phyloP scores from a whole-genome alignment of 2,888 invertebrate genomes.

The Alitta virens region DNA sequence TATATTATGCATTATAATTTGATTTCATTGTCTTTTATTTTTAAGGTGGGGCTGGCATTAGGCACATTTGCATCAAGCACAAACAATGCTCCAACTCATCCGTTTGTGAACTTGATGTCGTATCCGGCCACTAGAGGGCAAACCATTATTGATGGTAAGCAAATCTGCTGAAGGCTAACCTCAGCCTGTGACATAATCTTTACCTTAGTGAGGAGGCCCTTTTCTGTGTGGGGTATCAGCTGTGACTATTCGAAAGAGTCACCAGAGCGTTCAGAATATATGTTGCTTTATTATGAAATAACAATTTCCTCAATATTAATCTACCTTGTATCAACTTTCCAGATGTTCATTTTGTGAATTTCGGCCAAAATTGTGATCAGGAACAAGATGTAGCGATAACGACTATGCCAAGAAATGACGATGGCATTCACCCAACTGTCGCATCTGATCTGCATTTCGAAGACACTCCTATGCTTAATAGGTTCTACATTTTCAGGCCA shows the following conservation, averaged over 20 bases:
- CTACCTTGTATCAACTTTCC: background rate
- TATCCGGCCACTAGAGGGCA: slow-evolving; percentile 40
- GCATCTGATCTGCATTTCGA: slow-evolving; percentile 6
- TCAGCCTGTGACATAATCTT: no score
- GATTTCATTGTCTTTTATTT: no score
- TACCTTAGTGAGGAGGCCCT: no score
- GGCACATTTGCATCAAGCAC: slow-evolving; percentile 33
- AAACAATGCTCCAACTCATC: slow-evolving; percentile 42
- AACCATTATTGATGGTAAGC: no score
- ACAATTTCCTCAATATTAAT: no score
- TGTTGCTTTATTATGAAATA: no score
- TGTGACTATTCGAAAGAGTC: no score
- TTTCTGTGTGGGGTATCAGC: no score
- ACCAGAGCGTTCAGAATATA: no score
- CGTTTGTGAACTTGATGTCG: slow-evolving; percentile 36
- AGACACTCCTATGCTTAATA: slow-evolving; percentile 32
- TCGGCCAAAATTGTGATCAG: background rate
- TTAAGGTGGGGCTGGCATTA: no score
- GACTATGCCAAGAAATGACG: slow-evolving; percentile 39
- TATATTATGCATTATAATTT: no score
- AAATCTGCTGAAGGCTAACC: no score
- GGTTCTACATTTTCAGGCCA: slow-evolving; percentile 39
- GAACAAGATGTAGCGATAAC: slow-evolving; percentile 28
- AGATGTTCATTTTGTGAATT: slow-evolving; percentile 8
- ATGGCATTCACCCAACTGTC: slow-evolving; percentile 40